A percentile compares a stretch with the other conserved stretches of the same genome.
Conservation (phyloP, 2,797 vertebrate species). For the Dryobates pubescens region DNA sequence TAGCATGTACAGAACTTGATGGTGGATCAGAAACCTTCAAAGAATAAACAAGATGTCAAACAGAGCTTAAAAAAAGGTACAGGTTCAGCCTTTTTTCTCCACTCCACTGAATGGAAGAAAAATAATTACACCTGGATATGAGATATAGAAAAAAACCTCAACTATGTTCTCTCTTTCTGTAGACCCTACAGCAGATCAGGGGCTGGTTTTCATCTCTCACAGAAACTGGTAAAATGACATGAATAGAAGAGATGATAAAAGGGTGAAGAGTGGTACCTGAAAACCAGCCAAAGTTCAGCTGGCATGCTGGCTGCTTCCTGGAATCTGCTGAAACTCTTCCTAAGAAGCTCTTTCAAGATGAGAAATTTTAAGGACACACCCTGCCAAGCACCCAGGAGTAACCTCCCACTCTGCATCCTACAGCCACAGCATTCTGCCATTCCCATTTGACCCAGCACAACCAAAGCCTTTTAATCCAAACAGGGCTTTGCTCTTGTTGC, state of each 20-base stretch:
- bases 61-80: neutral
- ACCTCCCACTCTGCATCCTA: neutral
- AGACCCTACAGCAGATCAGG: neutral
- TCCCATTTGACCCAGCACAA: neutral
- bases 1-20: neutral
- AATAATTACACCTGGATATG: neutral
- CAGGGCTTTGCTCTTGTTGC: neutral
- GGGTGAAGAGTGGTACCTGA: neutral
- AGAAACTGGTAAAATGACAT: neutral
- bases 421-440: neutral
- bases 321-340: neutral
- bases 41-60: neutral
- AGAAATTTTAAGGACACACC: neutral
- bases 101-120: neutral
- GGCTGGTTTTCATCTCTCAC: neutral
- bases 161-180: neutral
- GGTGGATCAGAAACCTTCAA: neutral
- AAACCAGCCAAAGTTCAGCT: neutral
- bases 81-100: neutral
- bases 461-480: neutral
- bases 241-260: neutral
- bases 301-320: fast-evolving
- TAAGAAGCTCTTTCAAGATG: neutral
- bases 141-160: neutral
- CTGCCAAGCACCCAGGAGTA: neutral